Evolutionary conservation across 2,113 vertebrate genomes (phyloP).

Genomic region (Limanda limanda): DNA sequence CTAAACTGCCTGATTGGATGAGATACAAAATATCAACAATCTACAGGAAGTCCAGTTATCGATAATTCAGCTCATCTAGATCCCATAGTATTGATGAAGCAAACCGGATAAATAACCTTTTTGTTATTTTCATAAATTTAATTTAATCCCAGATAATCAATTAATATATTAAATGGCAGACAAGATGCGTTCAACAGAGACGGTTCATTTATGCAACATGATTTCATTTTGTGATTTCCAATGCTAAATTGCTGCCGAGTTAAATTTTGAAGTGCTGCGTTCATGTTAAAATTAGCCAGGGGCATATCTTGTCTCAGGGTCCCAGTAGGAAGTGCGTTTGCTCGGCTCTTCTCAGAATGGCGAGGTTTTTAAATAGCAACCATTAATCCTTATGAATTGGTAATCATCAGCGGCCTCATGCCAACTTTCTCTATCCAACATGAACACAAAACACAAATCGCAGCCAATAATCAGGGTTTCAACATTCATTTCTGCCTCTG

Average conservation of each 20-base stretch:
- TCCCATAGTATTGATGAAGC: no score
- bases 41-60: no score
- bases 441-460: background rate
- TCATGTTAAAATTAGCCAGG: conserved; percentile 45
- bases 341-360: conserved; percentile 38
- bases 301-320: conserved; percentile 58
- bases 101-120: no score
- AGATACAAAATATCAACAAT: no score
- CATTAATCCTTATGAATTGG: conserved; percentile 77
- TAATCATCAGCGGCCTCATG: conserved; percentile 64
- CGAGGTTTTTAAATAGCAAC: conserved; percentile 69
- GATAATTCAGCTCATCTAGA: background rate
- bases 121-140: no score
- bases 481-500: background rate
- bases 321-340: conserved; percentile 57
- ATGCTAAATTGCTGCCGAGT: conserved; percentile 32
- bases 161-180: background rate
- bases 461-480: background rate
- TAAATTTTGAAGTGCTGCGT: conserved; percentile 39
- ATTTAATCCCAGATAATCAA: no score
- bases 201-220: background rate
- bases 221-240: background rate
- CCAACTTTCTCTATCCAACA: conserved; percentile 55
- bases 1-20: no score
- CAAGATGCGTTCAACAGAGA: background rate